Base-by-base conservation (phyloP, 1,140 invertebrate genomes). In the Andrena cerasifolii region DNA sequence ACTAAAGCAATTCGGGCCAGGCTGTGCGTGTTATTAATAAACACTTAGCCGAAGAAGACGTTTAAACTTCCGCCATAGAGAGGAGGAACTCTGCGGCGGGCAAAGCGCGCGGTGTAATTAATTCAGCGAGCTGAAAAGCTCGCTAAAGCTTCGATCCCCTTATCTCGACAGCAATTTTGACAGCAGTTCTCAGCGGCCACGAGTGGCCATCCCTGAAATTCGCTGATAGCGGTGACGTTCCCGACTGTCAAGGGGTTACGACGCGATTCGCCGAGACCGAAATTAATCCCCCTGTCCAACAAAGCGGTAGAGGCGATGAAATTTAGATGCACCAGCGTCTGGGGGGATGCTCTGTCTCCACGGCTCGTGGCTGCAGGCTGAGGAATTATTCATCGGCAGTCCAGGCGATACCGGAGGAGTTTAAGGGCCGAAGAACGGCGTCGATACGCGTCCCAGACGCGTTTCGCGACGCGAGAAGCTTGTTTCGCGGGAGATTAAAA, bases 401-500 rank as follows among this genome's bases (percentile, higher is more conserved):
- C 36, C 33, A 21, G 47, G 8, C 12, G 72, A 43, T 51, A 54
- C 47, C 31, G 2, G 7, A 18, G 14, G 79, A 51, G 78, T 73
- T 79, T 59, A 65, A 40, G 36, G 45, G 16, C 5, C 33, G n/a
- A 33, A 28, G 33, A 63, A 49, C n/a, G 12, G n/a, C 28, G 28
- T 40, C 45, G 45, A 74, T 67, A 53, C 36, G 49, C 61, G 66
- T 40, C 24, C 7, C 53, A 31, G 43, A 47, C 59, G 24, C 24
- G n/a, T 36, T 78, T 61, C 43, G 51, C 71, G 65, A 63, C 56
- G 53, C 28, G 54, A 47, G 10, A 28, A 80, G 53, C 78, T 80
- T 67, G 68, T 80, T 67, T 74, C 62, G 62, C 49, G 56, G 49
- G 12, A 36, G 62, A 75, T 82, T 82, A 51, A 75, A 80, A 82